Conservation (phyloP, 1,140 invertebrate species). For the Ceratosolen solmsi region DNA sequence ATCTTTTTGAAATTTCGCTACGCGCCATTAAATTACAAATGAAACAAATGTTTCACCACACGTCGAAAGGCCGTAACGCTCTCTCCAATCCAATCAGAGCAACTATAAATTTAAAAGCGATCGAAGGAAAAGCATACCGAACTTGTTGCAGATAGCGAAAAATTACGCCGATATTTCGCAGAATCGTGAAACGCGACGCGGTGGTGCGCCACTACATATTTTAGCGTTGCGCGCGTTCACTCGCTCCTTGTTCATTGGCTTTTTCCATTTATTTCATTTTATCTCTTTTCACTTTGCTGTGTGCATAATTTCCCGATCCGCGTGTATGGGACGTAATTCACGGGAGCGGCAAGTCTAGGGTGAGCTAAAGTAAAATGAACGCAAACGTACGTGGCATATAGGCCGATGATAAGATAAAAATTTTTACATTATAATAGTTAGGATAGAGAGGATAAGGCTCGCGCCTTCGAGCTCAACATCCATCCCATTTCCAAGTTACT, state of each 20-base stretch:
- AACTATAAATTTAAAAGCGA: constrained; percentile 19
- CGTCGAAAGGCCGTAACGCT: not conserved
- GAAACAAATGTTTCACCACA: not conserved
- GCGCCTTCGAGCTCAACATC: not conserved
- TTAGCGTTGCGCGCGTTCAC: constrained; percentile 40
- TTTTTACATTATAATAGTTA: not conserved
- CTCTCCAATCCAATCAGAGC: constrained; percentile 1
- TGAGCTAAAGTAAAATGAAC: not conserved
- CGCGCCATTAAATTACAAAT: not conserved
- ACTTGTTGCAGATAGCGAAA: constrained; percentile 27
- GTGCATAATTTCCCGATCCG: not conserved
- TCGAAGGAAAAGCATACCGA: constrained; percentile 9
- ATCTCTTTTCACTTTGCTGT: not conserved
- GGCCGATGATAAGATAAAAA: constrained; percentile 21
- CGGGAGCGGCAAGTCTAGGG: not conserved
- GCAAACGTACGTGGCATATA: not conserved
- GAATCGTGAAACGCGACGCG: constrained; percentile 29
- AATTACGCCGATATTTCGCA: constrained; percentile 24
- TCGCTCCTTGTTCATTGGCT: constrained; percentile 50
- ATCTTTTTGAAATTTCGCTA: not conserved
- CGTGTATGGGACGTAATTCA: not conserved
- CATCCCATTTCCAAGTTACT: constrained; percentile 51
- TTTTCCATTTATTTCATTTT: not conserved
- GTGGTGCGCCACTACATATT: not conserved
- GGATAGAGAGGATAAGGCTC: not conserved